A percentile compares a stretch with the other conserved stretches of the same genome.
Evolutionary conservation across 1,140 invertebrate genomes (phyloP).

Genomic region (Hyposmocoma kahamanoa): DNA sequence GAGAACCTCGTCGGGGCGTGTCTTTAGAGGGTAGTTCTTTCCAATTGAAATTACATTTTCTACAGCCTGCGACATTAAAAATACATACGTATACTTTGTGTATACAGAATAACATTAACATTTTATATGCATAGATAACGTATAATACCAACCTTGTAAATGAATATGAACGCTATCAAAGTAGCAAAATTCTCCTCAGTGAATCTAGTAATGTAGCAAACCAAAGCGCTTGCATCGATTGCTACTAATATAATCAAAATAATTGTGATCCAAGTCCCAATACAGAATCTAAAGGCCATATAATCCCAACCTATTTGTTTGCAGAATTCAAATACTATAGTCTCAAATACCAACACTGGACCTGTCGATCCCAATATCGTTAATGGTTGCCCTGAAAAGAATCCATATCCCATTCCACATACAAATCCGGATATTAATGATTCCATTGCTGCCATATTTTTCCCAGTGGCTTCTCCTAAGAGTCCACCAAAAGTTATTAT

Average conservation of each 20-base stretch:
- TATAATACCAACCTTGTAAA: conserved; percentile 93
- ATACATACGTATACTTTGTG: conserved; percentile 9
- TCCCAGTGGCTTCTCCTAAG: conserved; percentile 94
- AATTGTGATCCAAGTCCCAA: conserved; percentile 93
- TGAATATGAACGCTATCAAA: conserved; percentile 98
- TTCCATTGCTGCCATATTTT: conserved; percentile 99
- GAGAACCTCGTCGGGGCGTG: conserved; percentile 72
- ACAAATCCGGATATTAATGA: conserved; percentile 96
- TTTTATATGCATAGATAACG: not conserved
- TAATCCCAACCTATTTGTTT: conserved; percentile 90
- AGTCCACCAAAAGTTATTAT: conserved; percentile 98
- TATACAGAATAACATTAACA: not conserved
- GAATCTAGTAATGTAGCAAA: conserved; percentile 99
- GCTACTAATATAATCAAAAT: conserved; percentile 94
- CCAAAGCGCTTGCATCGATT: conserved; percentile 96
- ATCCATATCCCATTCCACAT: conserved; percentile 95
- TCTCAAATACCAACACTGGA: conserved; percentile 98
- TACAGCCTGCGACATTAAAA: conserved; percentile 77
- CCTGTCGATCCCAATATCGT: conserved; percentile 98
- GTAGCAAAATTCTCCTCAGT: conserved; percentile 99
- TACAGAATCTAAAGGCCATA: conserved; percentile 95
- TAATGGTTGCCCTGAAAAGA: conserved; percentile 98
- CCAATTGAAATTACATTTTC: conserved; percentile 90
- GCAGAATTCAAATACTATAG: conserved; percentile 97
- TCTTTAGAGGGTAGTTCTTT: conserved; percentile 85